Percentiles rank a stretch among this genome's conserved stretches.
Conservation (phyloP, 2,797 vertebrate species). For the Eospalax fontanierii region DNA sequence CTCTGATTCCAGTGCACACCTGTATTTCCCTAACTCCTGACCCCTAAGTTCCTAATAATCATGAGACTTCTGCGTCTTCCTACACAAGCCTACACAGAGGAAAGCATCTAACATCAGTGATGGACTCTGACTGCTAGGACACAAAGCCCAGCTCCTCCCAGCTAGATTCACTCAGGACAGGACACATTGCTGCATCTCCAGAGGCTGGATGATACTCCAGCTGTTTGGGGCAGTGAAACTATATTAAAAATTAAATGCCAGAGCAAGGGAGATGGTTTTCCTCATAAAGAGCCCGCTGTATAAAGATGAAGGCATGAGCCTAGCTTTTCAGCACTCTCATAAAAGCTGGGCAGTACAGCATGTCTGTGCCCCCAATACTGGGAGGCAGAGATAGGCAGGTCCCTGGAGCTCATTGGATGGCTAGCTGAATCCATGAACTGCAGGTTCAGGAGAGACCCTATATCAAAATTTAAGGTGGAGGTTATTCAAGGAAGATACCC, state of each 20-base stretch:
- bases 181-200: neutral
- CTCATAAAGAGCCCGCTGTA: neutral
- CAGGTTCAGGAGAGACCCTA: neutral
- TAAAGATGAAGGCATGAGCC: too few species aligned
- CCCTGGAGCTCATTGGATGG: neutral
- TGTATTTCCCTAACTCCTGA: neutral
- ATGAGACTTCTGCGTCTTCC: neutral
- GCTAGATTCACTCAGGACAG: neutral
- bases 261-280: neutral
- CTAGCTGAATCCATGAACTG: neutral
- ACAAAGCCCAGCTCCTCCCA: neutral
- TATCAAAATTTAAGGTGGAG: neutral
- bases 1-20: neutral
- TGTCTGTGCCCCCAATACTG: too few species aligned
- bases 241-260: conserved; percentile 16
- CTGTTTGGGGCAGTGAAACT: neutral
- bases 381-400: neutral
- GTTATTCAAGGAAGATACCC: neutral
- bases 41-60: neutral
- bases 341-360: neutral
- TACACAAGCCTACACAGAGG: neutral
- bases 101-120: neutral
- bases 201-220: neutral
- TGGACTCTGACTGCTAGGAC: neutral
- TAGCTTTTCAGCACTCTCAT: neutral